Evolutionary conservation across 2,888 invertebrate species (phyloP), one percentile per base, ranked within the genome.

Genomic region (Isotomurus palustris): DNA sequence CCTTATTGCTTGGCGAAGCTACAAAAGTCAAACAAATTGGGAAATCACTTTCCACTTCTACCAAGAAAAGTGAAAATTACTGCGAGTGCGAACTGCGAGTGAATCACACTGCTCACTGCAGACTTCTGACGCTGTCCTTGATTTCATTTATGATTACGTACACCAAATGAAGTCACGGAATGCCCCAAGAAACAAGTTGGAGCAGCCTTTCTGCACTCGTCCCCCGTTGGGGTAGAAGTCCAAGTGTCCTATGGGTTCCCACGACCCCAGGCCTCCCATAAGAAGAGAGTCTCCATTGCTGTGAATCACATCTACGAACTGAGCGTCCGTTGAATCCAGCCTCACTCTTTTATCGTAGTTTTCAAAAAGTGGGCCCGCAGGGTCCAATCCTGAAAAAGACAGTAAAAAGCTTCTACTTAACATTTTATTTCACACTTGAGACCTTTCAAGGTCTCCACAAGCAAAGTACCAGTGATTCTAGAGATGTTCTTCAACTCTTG

Each of bases 261-360:
- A 92, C 0, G 91, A 89, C 3, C 90, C 90, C 22, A 90, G 76
- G 0, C 93, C 93, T 1, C 92, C 92, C 61, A 91, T 79, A 59
- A 93, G 86, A n/a, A 93, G 78, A 64, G 90, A 91, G 74, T 93
- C 92, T 0, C 92, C 93, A 74, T 93, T 93, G 51, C 91, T 91
- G 75, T 93, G 93, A 64, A 93, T 91, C 2, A 93, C 92, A 74
- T 93, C 92, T 1, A 93, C 92, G 73, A 91, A 92, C 56, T 83
- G 82, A 0, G 93, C 93, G 74, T 93, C 93, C 0, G 81, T 81
- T 1, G 85, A 85, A 74, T 93, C 93, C 52, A 93, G 76, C 0
- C 92, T 82, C 0, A 88, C 91, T 65, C 87, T 83, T 0, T 87
- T 83, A 73, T 91, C 91, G 75, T 92, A 91, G 44, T 88, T 85